These are phyloP conservation scores for Helleia helle DNA, from an alignment of 2,888 invertebrate species.

Conservation along the genomic window DNA sequence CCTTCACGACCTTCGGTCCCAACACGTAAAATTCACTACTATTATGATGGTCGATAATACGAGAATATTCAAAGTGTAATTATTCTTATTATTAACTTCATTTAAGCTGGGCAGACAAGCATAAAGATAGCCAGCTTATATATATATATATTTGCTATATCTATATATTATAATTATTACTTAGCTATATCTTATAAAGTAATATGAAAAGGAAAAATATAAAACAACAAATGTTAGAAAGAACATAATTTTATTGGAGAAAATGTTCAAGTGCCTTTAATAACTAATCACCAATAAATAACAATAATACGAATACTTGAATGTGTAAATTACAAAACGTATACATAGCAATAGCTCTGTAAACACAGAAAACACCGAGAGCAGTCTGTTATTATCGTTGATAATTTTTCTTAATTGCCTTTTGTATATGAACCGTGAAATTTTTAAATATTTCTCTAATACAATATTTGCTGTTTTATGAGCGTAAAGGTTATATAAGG, in stretches of 20 bases:
- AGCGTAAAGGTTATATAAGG: background rate
- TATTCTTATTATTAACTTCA: too few relatives aligned
- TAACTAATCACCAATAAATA: slow-evolving; percentile 66
- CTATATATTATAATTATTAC: too few relatives aligned
- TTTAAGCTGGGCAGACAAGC: too few relatives aligned
- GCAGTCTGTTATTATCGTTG: background rate
- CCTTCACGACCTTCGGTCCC: too few relatives aligned
- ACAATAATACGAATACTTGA: slow-evolving; percentile 40
- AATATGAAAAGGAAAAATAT: too few relatives aligned
- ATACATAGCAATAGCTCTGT: background rate
- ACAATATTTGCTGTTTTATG: background rate
- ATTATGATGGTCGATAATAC: too few relatives aligned
- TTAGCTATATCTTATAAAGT: too few relatives aligned
- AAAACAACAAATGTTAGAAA: slow-evolving; percentile 23
- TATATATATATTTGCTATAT: too few relatives aligned
- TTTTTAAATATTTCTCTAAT: background rate
- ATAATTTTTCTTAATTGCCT: background rate
- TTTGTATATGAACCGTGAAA: background rate
- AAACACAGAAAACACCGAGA: background rate
- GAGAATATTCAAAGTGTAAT: too few relatives aligned
- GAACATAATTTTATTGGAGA: slow-evolving; percentile 66
- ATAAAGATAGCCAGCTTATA: too few relatives aligned
- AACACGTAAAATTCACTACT: too few relatives aligned
- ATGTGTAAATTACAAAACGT: background rate
- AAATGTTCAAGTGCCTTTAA: slow-evolving; percentile 51